A percentile compares a stretch with the other conserved stretches of the same genome.
phyloP scores from a whole-genome alignment of 2,113 vertebrate genomes.

The Anas platyrhynchos region DNA sequence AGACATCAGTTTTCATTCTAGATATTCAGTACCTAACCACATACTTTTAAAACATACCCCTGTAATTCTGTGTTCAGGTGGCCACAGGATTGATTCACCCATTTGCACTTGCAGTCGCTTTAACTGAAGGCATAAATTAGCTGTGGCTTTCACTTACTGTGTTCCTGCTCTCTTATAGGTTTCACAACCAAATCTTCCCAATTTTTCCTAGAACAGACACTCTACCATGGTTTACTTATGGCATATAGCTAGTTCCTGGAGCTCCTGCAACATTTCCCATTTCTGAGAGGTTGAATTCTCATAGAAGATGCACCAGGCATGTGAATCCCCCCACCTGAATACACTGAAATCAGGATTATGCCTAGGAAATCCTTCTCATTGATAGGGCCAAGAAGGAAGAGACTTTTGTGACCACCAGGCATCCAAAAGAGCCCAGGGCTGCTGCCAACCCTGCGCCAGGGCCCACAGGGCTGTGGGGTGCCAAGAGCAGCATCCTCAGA shows the following conservation, averaged over 20 bases:
- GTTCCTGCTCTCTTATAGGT: neutral
- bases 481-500: neutral
- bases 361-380: neutral
- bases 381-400: neutral
- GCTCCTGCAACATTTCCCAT: neutral
- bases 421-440: neutral
- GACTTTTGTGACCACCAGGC: neutral
- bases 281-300: neutral
- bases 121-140: neutral
- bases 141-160: neutral
- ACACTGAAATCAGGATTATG: neutral
- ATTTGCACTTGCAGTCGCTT: neutral
- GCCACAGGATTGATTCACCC: neutral
- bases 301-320: neutral
- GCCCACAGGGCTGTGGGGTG: fast-evolving
- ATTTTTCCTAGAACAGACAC: neutral
- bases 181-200: neutral
- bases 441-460: neutral
- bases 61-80: neutral
- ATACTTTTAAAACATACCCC: neutral
- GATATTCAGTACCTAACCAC: neutral
- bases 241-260: neutral
- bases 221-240: neutral
- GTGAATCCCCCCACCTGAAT: no score
- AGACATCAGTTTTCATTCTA: neutral